phyloP scores from a whole-genome alignment of 2,113 vertebrate genomes.

The Hippocampus comes region DNA sequence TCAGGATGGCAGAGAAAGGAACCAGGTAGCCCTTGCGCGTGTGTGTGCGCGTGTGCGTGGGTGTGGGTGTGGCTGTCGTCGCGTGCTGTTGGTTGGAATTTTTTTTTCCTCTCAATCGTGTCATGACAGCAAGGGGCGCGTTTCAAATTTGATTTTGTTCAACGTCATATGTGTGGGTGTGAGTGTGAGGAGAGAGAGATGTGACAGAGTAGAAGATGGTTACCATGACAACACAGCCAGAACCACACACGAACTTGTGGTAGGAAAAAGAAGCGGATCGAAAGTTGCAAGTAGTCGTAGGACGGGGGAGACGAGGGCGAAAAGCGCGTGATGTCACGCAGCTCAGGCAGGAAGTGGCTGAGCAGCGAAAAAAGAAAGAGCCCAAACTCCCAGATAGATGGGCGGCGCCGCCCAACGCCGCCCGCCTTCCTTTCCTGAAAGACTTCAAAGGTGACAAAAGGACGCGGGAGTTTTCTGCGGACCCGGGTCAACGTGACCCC shows the following conservation, averaged over 20 bases:
- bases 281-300: not conserved
- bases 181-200: not conserved
- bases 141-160: not conserved
- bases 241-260: not conserved
- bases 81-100: not conserved
- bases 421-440: no score
- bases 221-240: conserved; percentile 25
- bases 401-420: no score
- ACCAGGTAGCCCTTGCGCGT: conserved; percentile 45
- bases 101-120: not conserved
- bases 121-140: not conserved
- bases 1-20: conserved; percentile 67
- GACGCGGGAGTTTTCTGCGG: no score
- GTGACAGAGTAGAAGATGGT: not conserved
- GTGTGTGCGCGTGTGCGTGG: not conserved
- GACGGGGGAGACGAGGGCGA: not conserved
- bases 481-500: no score
- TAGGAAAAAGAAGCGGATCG: conserved; percentile 6
- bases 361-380: not conserved
- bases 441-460: no score
- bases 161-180: not conserved
- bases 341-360: conserved; percentile 16
- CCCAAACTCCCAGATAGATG: no score
- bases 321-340: not conserved
- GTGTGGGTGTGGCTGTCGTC: not conserved